phyloP scores from a whole-genome alignment of 1,140 invertebrate genomes.

The Mizuhopecten yessoensis region DNA sequence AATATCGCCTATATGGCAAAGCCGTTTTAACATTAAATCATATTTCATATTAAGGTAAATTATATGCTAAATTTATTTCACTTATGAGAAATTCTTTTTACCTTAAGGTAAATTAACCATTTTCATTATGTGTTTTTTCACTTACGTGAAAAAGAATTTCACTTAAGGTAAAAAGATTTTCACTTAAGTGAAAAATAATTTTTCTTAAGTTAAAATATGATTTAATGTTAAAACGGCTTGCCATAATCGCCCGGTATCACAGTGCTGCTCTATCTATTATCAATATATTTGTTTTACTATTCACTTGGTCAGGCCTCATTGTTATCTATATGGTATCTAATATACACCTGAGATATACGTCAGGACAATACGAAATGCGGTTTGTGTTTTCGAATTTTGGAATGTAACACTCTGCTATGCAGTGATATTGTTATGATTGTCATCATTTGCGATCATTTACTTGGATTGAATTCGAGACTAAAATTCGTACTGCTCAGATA shows the following conservation, averaged over 20 bases:
- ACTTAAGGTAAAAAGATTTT: too few species aligned
- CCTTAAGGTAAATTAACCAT: too few species aligned
- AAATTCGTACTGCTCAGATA: neutral
- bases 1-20: too few species aligned
- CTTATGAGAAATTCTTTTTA: too few species aligned
- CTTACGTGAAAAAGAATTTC: too few species aligned
- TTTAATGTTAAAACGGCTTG: conserved; percentile 34
- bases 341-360: neutral
- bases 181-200: too few species aligned
- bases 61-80: too few species aligned
- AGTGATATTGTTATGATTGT: neutral
- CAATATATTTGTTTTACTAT: neutral
- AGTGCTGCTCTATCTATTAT: neutral
- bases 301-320: neutral
- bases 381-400: neutral
- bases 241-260: neutral
- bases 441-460: neutral
- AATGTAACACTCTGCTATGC: neutral
- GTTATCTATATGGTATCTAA: neutral
- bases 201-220: neutral
- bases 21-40: too few species aligned
- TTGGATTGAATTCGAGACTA: neutral
- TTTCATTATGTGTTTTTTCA: too few species aligned
- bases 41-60: too few species aligned
- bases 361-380: neutral